Conservation (phyloP, 2,888 invertebrate genomes). For the Cistogaster globosa region DNA sequence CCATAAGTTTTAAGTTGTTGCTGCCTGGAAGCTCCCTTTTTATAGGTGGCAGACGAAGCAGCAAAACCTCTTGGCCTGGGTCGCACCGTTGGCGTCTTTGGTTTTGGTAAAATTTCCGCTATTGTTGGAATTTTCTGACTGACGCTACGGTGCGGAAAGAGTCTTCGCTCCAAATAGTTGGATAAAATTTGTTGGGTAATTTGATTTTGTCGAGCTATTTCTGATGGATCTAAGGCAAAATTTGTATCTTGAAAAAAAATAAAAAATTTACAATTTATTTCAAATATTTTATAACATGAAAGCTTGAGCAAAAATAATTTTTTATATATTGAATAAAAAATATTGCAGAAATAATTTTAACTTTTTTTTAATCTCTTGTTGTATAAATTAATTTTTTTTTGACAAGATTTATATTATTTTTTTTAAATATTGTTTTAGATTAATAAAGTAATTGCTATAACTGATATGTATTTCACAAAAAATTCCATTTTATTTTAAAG, state of each 20-base stretch:
- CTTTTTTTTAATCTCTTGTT: no score
- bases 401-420: no score
- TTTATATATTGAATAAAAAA: no score
- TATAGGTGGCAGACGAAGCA: constrained; percentile 65
- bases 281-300: no score
- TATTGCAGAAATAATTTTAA: no score
- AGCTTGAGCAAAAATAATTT: no score
- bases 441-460: no score
- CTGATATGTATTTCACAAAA: no score
- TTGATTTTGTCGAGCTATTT: constrained; percentile 89
- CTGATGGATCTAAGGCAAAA: constrained; percentile 83
- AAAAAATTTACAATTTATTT: no score
- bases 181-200: constrained; percentile 90
- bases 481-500: no score
- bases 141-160: constrained; percentile 85
- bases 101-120: constrained; percentile 86
- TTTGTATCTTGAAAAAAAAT: constrained; percentile 47
- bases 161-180: constrained; percentile 88
- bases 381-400: no score
- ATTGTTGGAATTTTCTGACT: constrained; percentile 85
- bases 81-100: constrained; percentile 76
- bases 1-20: constrained; percentile 63
- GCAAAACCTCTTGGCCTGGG: constrained; percentile 78
- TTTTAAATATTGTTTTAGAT: no score
- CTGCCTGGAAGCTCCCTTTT: constrained; percentile 61